Conservation (phyloP, 2,797 vertebrate genomes). For the Propithecus deckenii region DNA sequence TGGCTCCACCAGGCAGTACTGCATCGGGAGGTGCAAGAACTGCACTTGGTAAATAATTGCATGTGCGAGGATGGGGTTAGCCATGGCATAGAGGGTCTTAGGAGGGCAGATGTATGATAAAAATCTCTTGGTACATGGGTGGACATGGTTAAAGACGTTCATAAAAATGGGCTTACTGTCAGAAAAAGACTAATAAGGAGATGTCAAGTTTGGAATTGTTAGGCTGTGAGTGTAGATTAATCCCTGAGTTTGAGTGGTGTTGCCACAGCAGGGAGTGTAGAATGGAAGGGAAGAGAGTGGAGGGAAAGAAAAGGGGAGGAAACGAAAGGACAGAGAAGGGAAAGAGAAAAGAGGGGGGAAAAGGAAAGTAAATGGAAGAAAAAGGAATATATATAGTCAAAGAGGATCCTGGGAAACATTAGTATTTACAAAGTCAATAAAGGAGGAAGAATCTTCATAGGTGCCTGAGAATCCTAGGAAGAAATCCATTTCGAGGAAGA, state of each 20-base stretch:
- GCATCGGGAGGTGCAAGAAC: not conserved
- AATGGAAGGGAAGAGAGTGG: not conserved
- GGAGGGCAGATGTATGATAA: not conserved
- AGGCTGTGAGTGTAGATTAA: not conserved
- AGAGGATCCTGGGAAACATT: not conserved
- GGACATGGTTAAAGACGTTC: not conserved
- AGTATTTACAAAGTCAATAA: not conserved
- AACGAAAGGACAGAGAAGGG: not conserved
- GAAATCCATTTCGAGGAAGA: not conserved
- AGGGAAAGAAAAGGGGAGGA: not conserved
- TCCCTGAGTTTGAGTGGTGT: not conserved
- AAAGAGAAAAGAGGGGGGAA: fast-evolving
- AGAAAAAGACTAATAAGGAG: not conserved
- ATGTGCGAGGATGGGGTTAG: not conserved
- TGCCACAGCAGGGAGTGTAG: not conserved
- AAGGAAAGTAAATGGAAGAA: not conserved
- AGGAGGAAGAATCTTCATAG: not conserved
- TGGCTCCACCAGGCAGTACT: not conserved
- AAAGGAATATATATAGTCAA: not conserved
- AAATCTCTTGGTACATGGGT: not conserved
- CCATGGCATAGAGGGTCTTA: not conserved
- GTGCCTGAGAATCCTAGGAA: not conserved
- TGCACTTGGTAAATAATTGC: not conserved
- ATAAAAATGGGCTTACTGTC: not conserved
- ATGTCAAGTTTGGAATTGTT: not conserved